Conservation (phyloP, 1,140 invertebrate species). For the Leptopilina clavipes region DNA sequence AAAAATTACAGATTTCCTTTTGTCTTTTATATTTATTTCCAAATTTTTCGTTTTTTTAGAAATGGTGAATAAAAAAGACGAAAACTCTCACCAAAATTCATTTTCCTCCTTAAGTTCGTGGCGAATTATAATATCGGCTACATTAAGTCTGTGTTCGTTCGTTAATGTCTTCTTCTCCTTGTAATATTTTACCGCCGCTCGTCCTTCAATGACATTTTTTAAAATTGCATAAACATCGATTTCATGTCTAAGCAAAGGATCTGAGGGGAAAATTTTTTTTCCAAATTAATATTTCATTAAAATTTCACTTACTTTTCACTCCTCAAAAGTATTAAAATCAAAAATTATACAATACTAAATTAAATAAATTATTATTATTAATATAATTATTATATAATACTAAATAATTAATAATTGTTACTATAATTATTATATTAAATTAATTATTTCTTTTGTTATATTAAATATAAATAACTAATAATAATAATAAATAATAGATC, state of each 20-base stretch:
- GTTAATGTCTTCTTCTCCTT: not conserved
- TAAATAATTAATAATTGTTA: too few relatives aligned
- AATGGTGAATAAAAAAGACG: not conserved
- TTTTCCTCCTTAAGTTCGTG: not conserved
- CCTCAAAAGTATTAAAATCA: too few relatives aligned
- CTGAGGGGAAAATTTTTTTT: not conserved
- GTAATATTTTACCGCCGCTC: not conserved
- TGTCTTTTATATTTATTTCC: not conserved
- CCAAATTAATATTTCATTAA: too few relatives aligned
- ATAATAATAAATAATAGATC: too few relatives aligned
- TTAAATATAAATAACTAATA: too few relatives aligned
- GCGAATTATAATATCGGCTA: not conserved
- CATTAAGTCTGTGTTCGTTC: not conserved
- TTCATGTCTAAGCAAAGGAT: not conserved
- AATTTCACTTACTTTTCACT: too few relatives aligned
- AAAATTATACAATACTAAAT: too few relatives aligned
- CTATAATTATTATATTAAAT: too few relatives aligned
- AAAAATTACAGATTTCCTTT: not conserved
- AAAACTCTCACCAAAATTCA: conserved; percentile 11
- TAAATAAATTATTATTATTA: too few relatives aligned
- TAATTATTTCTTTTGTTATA: too few relatives aligned
- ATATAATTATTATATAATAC: too few relatives aligned
- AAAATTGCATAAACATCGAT: not conserved
- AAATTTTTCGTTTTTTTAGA: too few relatives aligned
- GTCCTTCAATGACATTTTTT: not conserved